Conservation (phyloP, 2,797 vertebrate genomes). For the Schizopygopsis malacanthus region DNA sequence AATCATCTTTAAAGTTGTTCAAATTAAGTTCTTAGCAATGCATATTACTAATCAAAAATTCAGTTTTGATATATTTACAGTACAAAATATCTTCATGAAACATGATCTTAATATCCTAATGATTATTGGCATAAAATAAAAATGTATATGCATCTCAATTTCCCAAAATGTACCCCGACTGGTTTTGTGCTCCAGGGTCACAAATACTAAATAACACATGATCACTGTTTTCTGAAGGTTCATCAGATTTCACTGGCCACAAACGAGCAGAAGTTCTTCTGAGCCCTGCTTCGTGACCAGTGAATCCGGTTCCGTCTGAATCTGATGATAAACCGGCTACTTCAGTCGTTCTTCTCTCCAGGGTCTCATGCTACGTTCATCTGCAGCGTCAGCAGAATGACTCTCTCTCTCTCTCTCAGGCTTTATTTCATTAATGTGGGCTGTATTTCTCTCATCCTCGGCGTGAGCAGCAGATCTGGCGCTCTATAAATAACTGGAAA, state of each 20-base stretch:
- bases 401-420: constrained; percentile 56
- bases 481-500: constrained; percentile 86
- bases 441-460: constrained; percentile 86
- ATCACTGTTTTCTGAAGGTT: constrained; percentile 7
- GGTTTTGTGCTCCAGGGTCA: too few relatives aligned
- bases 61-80: too few relatives aligned
- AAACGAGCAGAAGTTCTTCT: neutral
- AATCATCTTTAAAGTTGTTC: too few relatives aligned
- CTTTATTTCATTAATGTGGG: constrained; percentile 79
- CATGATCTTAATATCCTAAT: too few relatives aligned
- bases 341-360: neutral
- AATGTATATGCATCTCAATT: too few relatives aligned
- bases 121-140: too few relatives aligned
- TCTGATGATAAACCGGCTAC: constrained; percentile 9
- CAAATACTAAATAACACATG: neutral
- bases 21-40: too few relatives aligned
- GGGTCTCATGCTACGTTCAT: constrained; percentile 67
- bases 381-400: constrained; percentile 80
- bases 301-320: neutral
- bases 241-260: neutral
- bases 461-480: constrained; percentile 84
- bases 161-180: too few relatives aligned
- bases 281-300: neutral
- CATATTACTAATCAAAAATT: too few relatives aligned
- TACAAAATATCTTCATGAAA: too few relatives aligned